A percentile compares a stretch with the other conserved stretches of the same genome.
Conservation (phyloP, 2,888 invertebrate genomes). For the Dendrolimus houi region DNA sequence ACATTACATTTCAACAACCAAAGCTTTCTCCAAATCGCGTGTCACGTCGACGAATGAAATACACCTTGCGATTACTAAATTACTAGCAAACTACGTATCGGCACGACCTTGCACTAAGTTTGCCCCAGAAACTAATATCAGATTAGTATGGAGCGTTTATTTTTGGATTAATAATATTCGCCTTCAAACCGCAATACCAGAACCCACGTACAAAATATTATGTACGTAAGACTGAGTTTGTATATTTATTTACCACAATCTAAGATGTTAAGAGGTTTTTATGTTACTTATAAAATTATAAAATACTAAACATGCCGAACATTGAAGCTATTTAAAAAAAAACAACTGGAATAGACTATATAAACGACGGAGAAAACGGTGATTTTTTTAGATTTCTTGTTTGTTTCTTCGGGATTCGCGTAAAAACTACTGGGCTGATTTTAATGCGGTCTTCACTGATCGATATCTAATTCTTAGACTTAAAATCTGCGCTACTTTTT, state of each 20-base stretch:
- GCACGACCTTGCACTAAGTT: neutral
- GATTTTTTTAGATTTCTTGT: neutral
- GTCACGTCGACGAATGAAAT: neutral
- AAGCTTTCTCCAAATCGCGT: neutral
- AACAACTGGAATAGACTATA: too few relatives aligned
- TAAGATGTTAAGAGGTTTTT: constrained; percentile 4
- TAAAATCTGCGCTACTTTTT: too few relatives aligned
- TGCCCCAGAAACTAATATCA: neutral
- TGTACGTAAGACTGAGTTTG: too few relatives aligned
- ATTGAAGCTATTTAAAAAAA: too few relatives aligned
- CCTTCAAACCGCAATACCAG: neutral
- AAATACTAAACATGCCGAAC: too few relatives aligned
- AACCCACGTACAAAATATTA: too few relatives aligned
- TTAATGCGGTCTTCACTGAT: too few relatives aligned
- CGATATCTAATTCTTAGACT: too few relatives aligned
- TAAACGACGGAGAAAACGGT: too few relatives aligned
- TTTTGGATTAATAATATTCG: neutral
- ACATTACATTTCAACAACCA: neutral
- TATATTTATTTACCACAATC: too few relatives aligned
- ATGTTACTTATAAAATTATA: neutral
- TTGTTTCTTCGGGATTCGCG: too few relatives aligned
- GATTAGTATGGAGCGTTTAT: neutral
- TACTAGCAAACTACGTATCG: neutral
- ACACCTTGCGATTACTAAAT: neutral
- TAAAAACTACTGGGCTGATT: too few relatives aligned